Evolutionary conservation across 2,888 invertebrate species (phyloP).

Genomic region (Limnephilus rhombicus): DNA sequence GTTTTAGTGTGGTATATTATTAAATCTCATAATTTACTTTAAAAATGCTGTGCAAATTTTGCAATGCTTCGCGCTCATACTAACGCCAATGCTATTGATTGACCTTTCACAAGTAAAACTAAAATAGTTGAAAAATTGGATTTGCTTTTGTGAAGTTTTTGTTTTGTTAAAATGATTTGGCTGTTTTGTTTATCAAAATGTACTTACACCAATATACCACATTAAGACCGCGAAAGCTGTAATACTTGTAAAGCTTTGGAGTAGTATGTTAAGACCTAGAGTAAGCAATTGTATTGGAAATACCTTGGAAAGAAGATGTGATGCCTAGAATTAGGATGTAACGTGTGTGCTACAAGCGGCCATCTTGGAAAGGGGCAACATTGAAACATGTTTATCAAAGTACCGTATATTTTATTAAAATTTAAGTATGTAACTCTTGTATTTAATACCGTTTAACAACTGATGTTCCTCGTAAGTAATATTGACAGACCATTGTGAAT

Average conservation of each 20-base stretch:
- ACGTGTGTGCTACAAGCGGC: slow-evolving; percentile 3
- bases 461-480: background rate
- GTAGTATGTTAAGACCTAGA: slow-evolving; percentile 22
- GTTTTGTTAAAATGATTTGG: background rate
- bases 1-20: background rate
- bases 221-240: slow-evolving; percentile 13
- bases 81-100: background rate
- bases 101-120: background rate
- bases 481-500: background rate
- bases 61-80: too few relatives aligned
- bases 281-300: slow-evolving; percentile 32
- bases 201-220: slow-evolving; percentile 18
- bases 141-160: background rate
- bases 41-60: too few relatives aligned
- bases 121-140: background rate
- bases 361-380: background rate
- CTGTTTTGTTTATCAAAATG: background rate
- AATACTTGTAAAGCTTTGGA: slow-evolving; percentile 18
- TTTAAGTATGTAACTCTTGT: slow-evolving; percentile 6
- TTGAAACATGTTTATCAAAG: background rate
- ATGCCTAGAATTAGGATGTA: slow-evolving; percentile 23
- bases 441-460: background rate
- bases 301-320: slow-evolving; percentile 42
- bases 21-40: background rate
- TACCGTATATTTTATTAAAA: background rate